A percentile compares a stretch with the other conserved stretches of the same genome.
phyloP scores from a whole-genome alignment of 2,888 invertebrate species.

The Campoplex capitator region DNA sequence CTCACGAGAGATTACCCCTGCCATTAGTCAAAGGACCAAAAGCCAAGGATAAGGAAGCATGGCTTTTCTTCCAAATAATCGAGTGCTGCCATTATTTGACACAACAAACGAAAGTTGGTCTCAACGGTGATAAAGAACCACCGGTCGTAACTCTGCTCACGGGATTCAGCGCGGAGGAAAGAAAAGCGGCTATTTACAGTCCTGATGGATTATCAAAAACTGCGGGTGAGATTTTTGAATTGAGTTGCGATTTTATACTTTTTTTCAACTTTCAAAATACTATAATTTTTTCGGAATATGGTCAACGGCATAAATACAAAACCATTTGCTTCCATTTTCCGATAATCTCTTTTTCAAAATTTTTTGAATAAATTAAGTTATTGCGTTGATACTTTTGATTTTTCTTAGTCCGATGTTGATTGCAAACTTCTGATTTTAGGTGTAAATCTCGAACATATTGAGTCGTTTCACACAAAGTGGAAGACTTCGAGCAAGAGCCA shows the following conservation, averaged over 20 bases:
- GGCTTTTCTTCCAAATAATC: conserved; percentile 92
- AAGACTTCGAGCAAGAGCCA: conserved; percentile 90
- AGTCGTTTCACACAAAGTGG: conserved; percentile 94
- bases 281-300: background rate
- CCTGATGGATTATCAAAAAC: conserved; percentile 91
- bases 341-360: background rate
- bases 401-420: background rate
- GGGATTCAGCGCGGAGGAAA: conserved; percentile 86
- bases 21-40: conserved; percentile 91
- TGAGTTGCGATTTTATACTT: background rate
- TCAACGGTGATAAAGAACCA: conserved; percentile 83
- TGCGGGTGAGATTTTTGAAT: conserved; percentile 85
- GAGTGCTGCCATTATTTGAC: conserved; percentile 93
- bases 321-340: no score
- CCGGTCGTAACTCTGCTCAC: conserved; percentile 92
- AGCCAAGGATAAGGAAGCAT: conserved; percentile 90
- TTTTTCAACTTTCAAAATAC: background rate
- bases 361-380: background rate
- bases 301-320: background rate
- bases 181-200: conserved; percentile 88
- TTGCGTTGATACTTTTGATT: no score
- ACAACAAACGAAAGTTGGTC: conserved; percentile 84
- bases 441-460: conserved; percentile 92
- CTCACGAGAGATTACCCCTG: conserved; percentile 91
- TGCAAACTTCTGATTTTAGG: conserved; percentile 85